Evolutionary conservation across 1,140 invertebrate genomes (phyloP), one percentile per base, ranked within the genome.

Genomic region (Proctacanthus coquilletti): DNA sequence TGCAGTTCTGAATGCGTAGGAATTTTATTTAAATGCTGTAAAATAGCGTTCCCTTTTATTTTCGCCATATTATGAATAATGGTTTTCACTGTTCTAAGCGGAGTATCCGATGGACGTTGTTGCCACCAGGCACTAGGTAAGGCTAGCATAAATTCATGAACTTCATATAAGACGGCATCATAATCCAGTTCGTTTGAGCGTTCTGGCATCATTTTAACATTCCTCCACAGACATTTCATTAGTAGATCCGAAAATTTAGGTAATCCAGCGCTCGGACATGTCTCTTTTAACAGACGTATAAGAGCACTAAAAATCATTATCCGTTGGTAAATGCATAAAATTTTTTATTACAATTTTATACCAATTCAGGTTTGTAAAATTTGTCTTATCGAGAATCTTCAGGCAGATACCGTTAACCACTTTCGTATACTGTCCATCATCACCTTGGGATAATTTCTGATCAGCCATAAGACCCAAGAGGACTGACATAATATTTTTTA

Each of bases 151-250:
- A 89, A 88, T 30, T 74, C 60, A 49, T 88, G 80, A 10, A 82
- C 66, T 52, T 88, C 82, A 3, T 74, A 53, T 6, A 89, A 62
- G 42, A 88, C 74, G 3, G 64, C 63, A 59, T 84, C 80, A 40
- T 84, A 72, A 56, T 84, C 72, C 10, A 86, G 62, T 36, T 82
- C 72, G 41, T 73, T 70, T 29, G 74, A 70, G 60, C 77, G 78
- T 39, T 73, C 71, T 5, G 77, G 72, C 44, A 88, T 68, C 45
- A 58, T 70, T 52, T 82, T 77, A 3, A 84, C 71, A 43, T 83
- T 75, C 50, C 84, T 78, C 84, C 84, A 89, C 23, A 85, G 65
- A 53, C 83, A 87, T 64, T 88, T 89, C 80, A 87, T 86, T 3
- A 85, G 71, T n/a, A 88, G 53, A 46, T 87, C 83, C 17, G 76